A percentile compares a stretch with the other conserved stretches of the same genome.
Evolutionary conservation across 1,140 invertebrate species (phyloP).

Genomic region (Agrypnia vestita): DNA sequence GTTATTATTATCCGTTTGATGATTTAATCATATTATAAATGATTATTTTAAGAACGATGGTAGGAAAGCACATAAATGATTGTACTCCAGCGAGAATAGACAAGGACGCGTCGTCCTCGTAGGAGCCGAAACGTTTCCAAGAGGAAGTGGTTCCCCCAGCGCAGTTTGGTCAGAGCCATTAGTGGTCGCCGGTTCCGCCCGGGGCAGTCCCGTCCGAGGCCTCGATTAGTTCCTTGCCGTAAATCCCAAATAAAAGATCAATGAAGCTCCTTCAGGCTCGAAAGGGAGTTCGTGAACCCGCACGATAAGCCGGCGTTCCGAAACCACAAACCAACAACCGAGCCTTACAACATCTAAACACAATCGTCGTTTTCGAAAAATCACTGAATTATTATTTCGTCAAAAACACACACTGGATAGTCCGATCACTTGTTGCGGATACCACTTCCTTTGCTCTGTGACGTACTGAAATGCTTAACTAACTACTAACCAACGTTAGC

Average conservation of each 20-base stretch:
- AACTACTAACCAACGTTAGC: constrained; percentile 56
- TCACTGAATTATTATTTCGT: neutral
- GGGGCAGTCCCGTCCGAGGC: neutral
- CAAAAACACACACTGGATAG: neutral
- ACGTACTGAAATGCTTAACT: constrained; percentile 16
- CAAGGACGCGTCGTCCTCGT: no score
- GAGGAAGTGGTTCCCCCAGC: no score
- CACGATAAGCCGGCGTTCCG: neutral
- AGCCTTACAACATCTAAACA: neutral
- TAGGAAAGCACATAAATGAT: no score
- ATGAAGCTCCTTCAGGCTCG: neutral
- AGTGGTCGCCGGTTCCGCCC: constrained; percentile 2
- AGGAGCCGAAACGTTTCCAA: no score
- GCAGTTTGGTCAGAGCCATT: neutral
- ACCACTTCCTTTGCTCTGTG: neutral
- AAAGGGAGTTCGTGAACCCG: neutral
- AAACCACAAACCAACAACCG: neutral
- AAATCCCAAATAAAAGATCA: neutral
- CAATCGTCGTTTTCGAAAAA: neutral
- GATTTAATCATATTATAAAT: no score
- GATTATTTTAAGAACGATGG: no score
- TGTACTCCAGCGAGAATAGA: no score
- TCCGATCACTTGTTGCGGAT: neutral
- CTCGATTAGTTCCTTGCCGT: constrained; percentile 1
- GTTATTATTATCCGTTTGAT: no score